Evolutionary conservation across 2,113 vertebrate genomes (phyloP).

Genomic region (Alouatta palliata): DNA sequence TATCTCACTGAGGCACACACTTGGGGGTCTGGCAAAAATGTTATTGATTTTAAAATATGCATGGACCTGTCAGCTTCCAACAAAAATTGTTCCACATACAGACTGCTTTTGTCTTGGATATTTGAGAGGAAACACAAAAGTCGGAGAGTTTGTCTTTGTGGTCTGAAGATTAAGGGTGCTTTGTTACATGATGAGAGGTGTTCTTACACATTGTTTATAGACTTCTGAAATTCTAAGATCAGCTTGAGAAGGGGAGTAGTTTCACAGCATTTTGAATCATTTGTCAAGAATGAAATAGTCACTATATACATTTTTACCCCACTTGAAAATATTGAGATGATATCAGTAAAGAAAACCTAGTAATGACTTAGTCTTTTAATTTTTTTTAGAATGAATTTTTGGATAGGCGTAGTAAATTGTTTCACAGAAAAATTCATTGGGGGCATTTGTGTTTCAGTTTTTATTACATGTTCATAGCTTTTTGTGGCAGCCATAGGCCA

Average conservation of each 20-base stretch:
- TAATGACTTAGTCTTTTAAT: neutral
- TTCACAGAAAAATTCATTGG: conserved; percentile 50
- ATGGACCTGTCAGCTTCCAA: neutral
- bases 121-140: neutral
- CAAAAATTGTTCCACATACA: neutral
- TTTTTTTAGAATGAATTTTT: conserved; percentile 51
- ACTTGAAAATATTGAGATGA: neutral
- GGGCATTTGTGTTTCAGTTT: conserved; percentile 35
- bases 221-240: neutral
- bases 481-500: conserved; percentile 57
- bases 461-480: conserved; percentile 61
- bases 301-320: neutral
- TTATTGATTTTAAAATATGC: neutral
- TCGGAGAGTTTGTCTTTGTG: neutral
- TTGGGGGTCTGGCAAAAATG: neutral
- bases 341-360: neutral
- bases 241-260: rapidly evolving
- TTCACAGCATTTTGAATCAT: neutral
- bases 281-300: neutral
- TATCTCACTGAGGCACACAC: neutral
- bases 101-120: neutral
- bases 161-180: neutral
- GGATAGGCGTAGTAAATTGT: conserved; percentile 36
- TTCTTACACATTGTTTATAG: neutral
- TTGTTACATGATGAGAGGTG: neutral